These are phyloP conservation scores for Lagopus leucura DNA, from an alignment of 2,113 vertebrate species.

Conservation along the genomic window DNA sequence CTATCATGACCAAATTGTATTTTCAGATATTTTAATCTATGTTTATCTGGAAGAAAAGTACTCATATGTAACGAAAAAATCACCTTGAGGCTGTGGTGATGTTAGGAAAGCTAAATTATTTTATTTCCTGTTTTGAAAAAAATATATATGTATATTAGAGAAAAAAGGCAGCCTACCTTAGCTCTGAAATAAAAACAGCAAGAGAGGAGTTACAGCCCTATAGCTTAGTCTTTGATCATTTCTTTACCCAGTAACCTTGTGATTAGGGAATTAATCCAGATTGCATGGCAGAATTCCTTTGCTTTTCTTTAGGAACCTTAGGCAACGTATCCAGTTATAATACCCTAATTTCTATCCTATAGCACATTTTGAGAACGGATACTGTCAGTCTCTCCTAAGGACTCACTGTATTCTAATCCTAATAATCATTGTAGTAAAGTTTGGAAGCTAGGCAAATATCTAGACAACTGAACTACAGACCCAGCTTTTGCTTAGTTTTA, in stretches of 20 bases:
- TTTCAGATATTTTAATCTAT: background rate
- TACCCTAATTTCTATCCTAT: background rate
- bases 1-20: background rate
- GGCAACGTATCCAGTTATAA: background rate
- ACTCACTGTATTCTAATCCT: background rate
- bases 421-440: background rate
- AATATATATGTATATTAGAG: background rate
- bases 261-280: background rate
- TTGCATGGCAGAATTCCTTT: background rate
- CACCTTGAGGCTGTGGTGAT: background rate
- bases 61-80: background rate
- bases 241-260: background rate
- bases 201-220: background rate
- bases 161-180: background rate
- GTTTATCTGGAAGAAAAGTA: background rate
- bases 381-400: background rate
- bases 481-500: background rate
- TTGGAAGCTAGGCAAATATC: background rate
- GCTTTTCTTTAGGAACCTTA: background rate
- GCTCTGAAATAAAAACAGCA: background rate
- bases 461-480: background rate
- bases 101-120: rapidly evolving
- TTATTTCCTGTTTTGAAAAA: background rate
- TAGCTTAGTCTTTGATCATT: background rate
- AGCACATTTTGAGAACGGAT: background rate